Evolutionary conservation across 2,888 invertebrate species (phyloP).

Genomic region (Euspilapteryx auroguttella): DNA sequence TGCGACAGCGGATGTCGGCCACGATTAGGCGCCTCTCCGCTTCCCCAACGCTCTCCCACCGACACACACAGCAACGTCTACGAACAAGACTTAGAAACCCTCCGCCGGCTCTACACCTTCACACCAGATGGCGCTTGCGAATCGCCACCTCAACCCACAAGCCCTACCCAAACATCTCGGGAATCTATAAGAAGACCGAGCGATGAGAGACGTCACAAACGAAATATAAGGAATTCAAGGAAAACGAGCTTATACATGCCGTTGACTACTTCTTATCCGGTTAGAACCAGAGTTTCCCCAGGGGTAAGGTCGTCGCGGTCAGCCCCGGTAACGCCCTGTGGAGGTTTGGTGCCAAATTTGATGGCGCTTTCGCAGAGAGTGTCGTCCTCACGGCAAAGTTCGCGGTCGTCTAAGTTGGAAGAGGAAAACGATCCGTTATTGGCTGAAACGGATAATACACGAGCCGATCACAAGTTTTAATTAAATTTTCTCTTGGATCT

Average conservation of each 20-base stretch:
- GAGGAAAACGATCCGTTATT: conserved; percentile 68
- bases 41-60: conserved; percentile 22
- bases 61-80: conserved; percentile 23
- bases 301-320: conserved; percentile 72
- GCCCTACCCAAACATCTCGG: conserved; percentile 74
- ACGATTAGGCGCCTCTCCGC: conserved; percentile 33
- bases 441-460: conserved; percentile 35
- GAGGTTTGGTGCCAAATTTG: conserved; percentile 66
- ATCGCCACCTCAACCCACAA: conserved; percentile 82
- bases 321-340: conserved; percentile 79
- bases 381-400: conserved; percentile 49
- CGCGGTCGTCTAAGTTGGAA: conserved; percentile 39
- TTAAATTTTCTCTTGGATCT: no score
- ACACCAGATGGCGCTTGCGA: conserved; percentile 28
- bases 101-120: conserved; percentile 26
- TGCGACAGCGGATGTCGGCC: conserved; percentile 41
- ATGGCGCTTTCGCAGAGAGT: conserved; percentile 63
- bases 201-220: conserved; percentile 50
- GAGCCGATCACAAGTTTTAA: conserved; percentile 42
- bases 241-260: conserved; percentile 75
- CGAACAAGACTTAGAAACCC: conserved; percentile 29
- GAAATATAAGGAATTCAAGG: conserved; percentile 42
- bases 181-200: conserved; percentile 72
- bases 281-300: conserved; percentile 29
- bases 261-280: conserved; percentile 38